Evolutionary conservation across 1,140 invertebrate genomes (phyloP).

Genomic region (Zaprionus ghesquierei): DNA sequence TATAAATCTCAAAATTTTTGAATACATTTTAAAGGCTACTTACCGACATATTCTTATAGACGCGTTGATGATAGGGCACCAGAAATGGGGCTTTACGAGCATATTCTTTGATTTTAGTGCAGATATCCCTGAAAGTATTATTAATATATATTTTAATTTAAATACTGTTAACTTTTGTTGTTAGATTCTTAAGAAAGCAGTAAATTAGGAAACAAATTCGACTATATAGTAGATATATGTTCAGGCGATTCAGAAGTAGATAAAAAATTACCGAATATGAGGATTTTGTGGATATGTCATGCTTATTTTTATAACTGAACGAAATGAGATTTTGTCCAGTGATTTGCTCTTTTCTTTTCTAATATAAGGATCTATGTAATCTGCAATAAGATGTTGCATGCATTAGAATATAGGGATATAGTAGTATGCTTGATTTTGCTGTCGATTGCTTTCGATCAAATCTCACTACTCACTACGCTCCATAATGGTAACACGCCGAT

Average conservation of each 20-base stretch:
- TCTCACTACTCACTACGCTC: constrained; percentile 86
- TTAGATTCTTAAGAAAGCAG: background rate
- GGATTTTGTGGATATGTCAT: constrained; percentile 88
- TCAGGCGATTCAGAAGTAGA: constrained; percentile 47
- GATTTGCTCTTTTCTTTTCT: constrained; percentile 84
- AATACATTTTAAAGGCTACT: background rate
- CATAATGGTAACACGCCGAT: constrained; percentile 86
- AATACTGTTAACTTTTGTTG: background rate
- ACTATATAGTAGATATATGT: constrained; percentile 19
- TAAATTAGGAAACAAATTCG: background rate
- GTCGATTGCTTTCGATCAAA: background rate
- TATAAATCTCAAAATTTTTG: background rate
- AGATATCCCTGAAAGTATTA: constrained; percentile 84
- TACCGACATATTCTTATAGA: constrained; percentile 88
- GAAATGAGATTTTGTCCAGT: constrained; percentile 86
- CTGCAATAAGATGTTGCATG: constrained; percentile 83
- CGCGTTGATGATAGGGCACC: constrained; percentile 88
- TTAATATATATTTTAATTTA: background rate
- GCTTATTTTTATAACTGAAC: constrained; percentile 88
- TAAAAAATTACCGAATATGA: constrained; percentile 86
- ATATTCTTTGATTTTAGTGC: constrained; percentile 86
- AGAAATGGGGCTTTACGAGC: constrained; percentile 88
- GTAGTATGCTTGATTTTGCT: background rate
- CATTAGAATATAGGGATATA: constrained; percentile 53
- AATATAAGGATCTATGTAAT: constrained; percentile 87